Evolutionary conservation across 2,797 vertebrate genomes (phyloP).

Genomic region (Sebastes paucispinis): DNA sequence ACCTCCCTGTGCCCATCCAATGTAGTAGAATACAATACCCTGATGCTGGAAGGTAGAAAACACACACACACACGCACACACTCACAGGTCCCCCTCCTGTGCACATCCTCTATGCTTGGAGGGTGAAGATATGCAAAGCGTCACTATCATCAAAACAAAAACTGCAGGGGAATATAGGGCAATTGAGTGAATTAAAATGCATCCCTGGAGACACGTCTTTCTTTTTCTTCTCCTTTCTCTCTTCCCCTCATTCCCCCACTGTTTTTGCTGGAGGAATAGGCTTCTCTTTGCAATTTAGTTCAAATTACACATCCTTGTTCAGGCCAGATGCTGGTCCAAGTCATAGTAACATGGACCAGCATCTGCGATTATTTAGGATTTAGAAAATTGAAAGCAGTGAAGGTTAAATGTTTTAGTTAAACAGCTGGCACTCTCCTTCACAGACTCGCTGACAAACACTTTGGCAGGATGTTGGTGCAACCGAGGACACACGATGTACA

Average conservation of each 20-base stretch:
- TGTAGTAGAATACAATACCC: slow-evolving; percentile 50
- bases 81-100: slow-evolving; percentile 63
- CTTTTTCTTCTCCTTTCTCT: slow-evolving; percentile 65
- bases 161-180: slow-evolving; percentile 83
- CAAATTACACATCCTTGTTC: slow-evolving; percentile 29
- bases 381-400: slow-evolving; percentile 22
- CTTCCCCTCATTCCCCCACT: slow-evolving; percentile 45
- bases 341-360: slow-evolving; percentile 4
- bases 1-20: slow-evolving; percentile 45
- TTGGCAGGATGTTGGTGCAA: slow-evolving; percentile 27
- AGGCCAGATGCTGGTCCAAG: slow-evolving; percentile 45
- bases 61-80: slow-evolving; percentile 33
- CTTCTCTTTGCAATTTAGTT: slow-evolving; percentile 36
- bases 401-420: slow-evolving; percentile 19
- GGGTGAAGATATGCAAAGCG: slow-evolving; percentile 83
- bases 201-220: slow-evolving; percentile 76
- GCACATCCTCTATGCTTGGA: slow-evolving; percentile 74
- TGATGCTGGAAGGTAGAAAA: slow-evolving; percentile 58
- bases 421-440: background rate
- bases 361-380: slow-evolving; percentile 35
- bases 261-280: slow-evolving; percentile 42
- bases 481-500: slow-evolving; percentile 16
- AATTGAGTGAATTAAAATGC: slow-evolving; percentile 84
- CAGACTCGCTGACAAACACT: slow-evolving; percentile 17
- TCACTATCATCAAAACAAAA: slow-evolving; percentile 83